phyloP scores from a whole-genome alignment of 2,888 invertebrate genomes.

The Orthosia gothica region DNA sequence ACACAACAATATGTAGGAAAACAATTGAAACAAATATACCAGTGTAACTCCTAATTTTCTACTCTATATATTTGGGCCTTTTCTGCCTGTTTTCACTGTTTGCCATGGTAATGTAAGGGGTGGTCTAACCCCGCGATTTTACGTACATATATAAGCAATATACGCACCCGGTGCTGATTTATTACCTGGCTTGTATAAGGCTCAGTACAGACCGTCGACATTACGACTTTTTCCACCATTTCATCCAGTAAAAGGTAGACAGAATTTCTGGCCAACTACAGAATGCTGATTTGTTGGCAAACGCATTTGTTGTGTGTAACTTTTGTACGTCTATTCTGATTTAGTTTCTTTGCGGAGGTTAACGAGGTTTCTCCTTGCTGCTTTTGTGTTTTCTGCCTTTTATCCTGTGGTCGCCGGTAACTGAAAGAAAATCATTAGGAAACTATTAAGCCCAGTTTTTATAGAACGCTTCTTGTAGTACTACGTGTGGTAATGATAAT shows the following conservation, averaged over 20 bases:
- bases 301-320: slow-evolving; percentile 47
- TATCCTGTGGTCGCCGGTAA: slow-evolving; percentile 15
- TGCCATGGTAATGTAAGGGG: slow-evolving; percentile 60
- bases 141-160: slow-evolving; percentile 47
- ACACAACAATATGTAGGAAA: slow-evolving; percentile 14
- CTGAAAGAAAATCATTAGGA: slow-evolving; percentile 29
- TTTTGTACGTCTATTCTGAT: slow-evolving; percentile 45
- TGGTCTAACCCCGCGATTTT: slow-evolving; percentile 47
- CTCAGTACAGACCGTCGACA: slow-evolving; percentile 35
- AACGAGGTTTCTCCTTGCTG: slow-evolving; percentile 39
- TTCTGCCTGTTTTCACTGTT: slow-evolving; percentile 62
- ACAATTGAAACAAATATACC: slow-evolving; percentile 59
- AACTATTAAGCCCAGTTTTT: slow-evolving; percentile 23
- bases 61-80: slow-evolving; percentile 42
- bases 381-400: slow-evolving; percentile 23
- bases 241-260: slow-evolving; percentile 27
- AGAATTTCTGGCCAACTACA: slow-evolving; percentile 43
- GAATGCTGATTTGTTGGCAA: slow-evolving; percentile 52
- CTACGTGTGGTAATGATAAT: background rate
- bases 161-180: slow-evolving; percentile 57
- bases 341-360: slow-evolving; percentile 48
- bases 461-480: background rate
- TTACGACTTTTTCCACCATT: slow-evolving; percentile 30
- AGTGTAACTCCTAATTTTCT: slow-evolving; percentile 55
- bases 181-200: slow-evolving; percentile 46